Evolutionary conservation across 2,888 invertebrate species (phyloP), one percentile per base, ranked within the genome.

Genomic region (Hydroisotoma schaefferi): DNA sequence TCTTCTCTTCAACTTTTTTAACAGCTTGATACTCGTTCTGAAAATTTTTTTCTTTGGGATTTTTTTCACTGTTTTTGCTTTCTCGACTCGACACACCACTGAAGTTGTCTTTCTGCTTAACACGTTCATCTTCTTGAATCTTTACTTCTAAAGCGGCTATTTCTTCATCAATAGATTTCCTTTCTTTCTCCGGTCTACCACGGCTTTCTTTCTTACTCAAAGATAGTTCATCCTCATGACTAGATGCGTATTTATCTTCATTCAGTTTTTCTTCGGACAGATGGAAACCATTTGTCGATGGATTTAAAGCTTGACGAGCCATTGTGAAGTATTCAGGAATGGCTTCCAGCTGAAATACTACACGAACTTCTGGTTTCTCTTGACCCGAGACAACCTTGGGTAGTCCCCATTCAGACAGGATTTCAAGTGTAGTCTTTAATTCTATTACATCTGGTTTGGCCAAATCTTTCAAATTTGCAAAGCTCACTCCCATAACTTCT

Each of bases 301-400:
- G 10, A 43, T 43, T n/a, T 6, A n/a, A 12, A 43, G 10, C n/a
- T n/a, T 43, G 43, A 43, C 6, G n/a, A n/a, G n/a, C n/a, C n/a
- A n/a, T 3, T 1, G 37, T 25, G 48, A 65, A 69, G 40, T 29
- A 69, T 20, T 52, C 57, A n/a, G 67, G 67, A 12, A 56, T 26
- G 10, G 63, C 49, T n/a, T 63, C 59, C 26, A 69, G 18, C 10
- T 46, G 54, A 1, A 69, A 53, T 18, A 63, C n/a, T 10, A 65
- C 65, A 55, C 62, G 44, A 3, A 69, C 37, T 53, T 69, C 69
- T 10, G 69, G 69, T 29, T 67, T 69, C 2, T 47, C 51, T 2
- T 28, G 4, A 3, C 15, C 6, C 10, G 33, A 43, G 40, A 26
- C 25, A 25, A 43, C 18, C 38, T 28, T 38, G n/a, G 60, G 59